Evolutionary conservation across 2,888 invertebrate species (phyloP), one percentile per base, ranked within the genome.

Genomic region (Ectemnius lituratus): DNA sequence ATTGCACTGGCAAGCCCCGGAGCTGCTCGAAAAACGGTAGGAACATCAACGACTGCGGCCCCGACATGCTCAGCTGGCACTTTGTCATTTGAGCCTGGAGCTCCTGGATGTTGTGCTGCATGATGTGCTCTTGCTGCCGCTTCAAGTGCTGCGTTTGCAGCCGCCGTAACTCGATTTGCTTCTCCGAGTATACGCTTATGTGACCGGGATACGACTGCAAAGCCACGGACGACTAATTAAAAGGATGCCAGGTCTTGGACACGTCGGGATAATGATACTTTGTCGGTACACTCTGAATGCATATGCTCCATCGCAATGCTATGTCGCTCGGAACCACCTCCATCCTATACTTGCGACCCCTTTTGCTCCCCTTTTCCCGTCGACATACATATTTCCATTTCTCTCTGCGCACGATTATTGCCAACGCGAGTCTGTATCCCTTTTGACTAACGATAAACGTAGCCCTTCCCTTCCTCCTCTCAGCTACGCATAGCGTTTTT

Each of bases 121-220:
- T 91, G 73, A 93, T 91, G 84, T 93, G 92, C 84, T 93, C 93
- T 84, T 93, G 93, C 85, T 93, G 93, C 62, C 94, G 92, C 79
- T 94, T 92, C 59, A 94, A 91, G 82, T 94, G 94, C 81, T 94
- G 94, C 83, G 94, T 94, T 83, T 94, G 94, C 84, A 94, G 91
- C 88, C 95, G 93, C 88, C 95, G 95, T 83, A 95, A 92, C 88
- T 96, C 96, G 88, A 95, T 91, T 88, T 95, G 92, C 86, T 93
- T 94, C 88, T 95, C 94, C 70, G 92, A 91, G 86, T 93, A 93
- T 78, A 92, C 92, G 76, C 90, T 89, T 84, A 92, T 90, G 80
- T 91, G 92, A 77, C 86, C 85, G 58, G 90, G 87, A 83, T 89
- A 91, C 74, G 89, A 81, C 91, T 91, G 88, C 28, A 88, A 89